Evolutionary conservation across 2,888 invertebrate species (phyloP).

Genomic region (Exephanes ischioxanthus): DNA sequence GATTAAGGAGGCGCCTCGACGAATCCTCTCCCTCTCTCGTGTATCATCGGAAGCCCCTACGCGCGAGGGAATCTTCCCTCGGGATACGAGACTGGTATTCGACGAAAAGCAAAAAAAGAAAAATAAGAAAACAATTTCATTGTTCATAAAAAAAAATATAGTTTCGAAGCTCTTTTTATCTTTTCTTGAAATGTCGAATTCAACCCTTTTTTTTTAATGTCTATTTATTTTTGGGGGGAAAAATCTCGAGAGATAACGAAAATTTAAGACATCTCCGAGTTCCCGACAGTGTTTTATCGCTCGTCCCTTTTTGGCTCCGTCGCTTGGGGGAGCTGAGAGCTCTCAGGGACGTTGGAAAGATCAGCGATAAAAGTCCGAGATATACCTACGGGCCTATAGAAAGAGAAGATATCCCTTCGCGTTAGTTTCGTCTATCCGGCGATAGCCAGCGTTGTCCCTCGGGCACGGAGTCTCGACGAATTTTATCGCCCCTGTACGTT

Average conservation of each 20-base stretch:
- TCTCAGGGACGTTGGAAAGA: constrained; percentile 20
- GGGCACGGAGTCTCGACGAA: constrained; percentile 38
- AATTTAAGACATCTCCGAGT: constrained; percentile 2
- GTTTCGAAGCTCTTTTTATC: background rate
- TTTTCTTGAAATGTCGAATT: background rate
- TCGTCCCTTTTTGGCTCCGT: background rate
- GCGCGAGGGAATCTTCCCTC: constrained; percentile 17
- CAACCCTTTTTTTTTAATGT: constrained; percentile 1
- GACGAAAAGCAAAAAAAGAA: background rate
- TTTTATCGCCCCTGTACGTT: constrained; percentile 46
- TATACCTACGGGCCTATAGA: constrained; percentile 28
- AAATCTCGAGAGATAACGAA: background rate
- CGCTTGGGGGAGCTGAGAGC: background rate
- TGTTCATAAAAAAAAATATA: background rate
- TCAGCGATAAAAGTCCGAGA: constrained; percentile 53
- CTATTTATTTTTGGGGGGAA: background rate
- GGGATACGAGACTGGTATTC: background rate
- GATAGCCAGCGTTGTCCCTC: constrained; percentile 42
- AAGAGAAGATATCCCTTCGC: constrained; percentile 30
- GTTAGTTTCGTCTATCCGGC: constrained; percentile 67
- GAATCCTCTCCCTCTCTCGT: constrained; percentile 24
- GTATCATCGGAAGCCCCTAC: constrained; percentile 34
- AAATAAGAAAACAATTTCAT: constrained; percentile 2
- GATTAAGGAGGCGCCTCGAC: constrained; percentile 64
- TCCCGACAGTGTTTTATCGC: constrained; percentile 19